Conservation (phyloP, 2,113 vertebrate species). For the Hemichromis elongatus region DNA sequence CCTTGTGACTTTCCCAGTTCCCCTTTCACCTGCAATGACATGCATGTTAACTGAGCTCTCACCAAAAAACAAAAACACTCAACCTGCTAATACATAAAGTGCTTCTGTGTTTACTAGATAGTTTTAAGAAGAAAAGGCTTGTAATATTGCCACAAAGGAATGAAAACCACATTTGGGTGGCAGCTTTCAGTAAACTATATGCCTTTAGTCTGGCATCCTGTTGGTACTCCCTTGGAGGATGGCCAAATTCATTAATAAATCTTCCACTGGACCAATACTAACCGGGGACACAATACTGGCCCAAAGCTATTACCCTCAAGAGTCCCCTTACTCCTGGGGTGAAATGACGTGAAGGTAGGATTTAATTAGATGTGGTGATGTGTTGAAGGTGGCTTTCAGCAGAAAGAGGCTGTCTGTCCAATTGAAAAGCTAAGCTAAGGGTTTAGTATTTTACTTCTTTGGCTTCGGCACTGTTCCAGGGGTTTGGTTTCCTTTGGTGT, state of each 20-base stretch:
- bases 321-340: background rate
- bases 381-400: background rate
- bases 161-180: background rate
- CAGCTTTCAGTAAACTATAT: background rate
- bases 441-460: constrained; percentile 15
- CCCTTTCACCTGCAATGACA: constrained; percentile 84
- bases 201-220: background rate
- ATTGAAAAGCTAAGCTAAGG: constrained; percentile 22
- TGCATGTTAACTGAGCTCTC: background rate
- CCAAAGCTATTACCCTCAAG: background rate
- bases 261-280: background rate
- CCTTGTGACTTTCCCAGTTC: constrained; percentile 91
- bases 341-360: background rate
- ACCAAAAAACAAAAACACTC: background rate
- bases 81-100: background rate
- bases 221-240: background rate
- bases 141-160: background rate
- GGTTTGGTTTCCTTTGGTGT: constrained; percentile 11
- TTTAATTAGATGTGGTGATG: constrained; percentile 33
- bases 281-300: background rate
- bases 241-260: constrained; percentile 9
- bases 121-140: background rate
- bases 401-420: constrained; percentile 25
- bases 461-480: background rate
- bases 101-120: background rate